phyloP scores from a whole-genome alignment of 2,888 invertebrate species.

The Drosophila mimetica region DNA sequence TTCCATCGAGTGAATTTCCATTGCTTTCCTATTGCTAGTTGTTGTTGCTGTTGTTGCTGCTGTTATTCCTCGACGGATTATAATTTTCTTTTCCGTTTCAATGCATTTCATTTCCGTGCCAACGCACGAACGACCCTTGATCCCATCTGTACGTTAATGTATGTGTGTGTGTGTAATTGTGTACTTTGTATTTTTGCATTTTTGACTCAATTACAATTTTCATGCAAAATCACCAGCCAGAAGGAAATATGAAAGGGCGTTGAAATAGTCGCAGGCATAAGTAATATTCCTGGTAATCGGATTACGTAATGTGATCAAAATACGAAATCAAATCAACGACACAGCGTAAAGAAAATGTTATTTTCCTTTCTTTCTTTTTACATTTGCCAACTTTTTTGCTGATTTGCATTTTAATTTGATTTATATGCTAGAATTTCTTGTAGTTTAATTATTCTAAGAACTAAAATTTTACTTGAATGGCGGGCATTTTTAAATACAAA shows the following conservation, averaged over 20 bases:
- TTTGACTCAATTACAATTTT: conserved; percentile 74
- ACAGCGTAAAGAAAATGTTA: background rate
- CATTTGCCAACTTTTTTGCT: background rate
- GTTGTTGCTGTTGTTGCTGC: conserved; percentile 14
- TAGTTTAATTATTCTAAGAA: no score
- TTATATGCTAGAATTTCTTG: no score
- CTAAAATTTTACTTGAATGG: no score
- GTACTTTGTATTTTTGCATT: conserved; percentile 57
- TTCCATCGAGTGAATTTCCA: background rate
- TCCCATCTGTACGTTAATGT: conserved; percentile 11
- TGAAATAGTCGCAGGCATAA: conserved; percentile 48
- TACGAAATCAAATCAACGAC: conserved; percentile 40
- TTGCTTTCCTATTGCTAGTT: no score
- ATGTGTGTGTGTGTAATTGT: conserved; percentile 20
- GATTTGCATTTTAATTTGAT: conserved; percentile 1
- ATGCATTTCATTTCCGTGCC: conserved; percentile 74
- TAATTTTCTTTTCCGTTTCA: conserved; percentile 80
- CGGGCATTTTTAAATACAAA: background rate
- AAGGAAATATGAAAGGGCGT: background rate
- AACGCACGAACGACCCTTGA: conserved; percentile 48
- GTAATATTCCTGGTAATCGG: conserved; percentile 63
- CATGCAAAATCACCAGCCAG: conserved; percentile 52
- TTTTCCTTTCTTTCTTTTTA: background rate
- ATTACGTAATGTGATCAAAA: conserved; percentile 78
- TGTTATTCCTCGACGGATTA: conserved; percentile 56